phyloP scores from a whole-genome alignment of 2,113 vertebrate genomes.

The Dryoscopus gambensis region DNA sequence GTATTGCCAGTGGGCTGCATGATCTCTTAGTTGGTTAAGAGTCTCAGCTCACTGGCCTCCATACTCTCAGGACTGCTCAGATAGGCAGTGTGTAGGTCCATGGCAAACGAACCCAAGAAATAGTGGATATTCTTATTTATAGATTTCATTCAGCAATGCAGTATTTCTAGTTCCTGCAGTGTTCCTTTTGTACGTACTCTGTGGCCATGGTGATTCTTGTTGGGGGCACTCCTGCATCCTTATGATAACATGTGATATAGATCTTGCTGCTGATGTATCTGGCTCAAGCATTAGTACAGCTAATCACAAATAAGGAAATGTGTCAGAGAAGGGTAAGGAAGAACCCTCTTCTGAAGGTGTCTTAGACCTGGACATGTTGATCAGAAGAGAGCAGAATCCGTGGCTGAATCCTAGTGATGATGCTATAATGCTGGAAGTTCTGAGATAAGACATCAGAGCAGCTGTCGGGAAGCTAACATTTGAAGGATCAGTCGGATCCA shows the following conservation, averaged over 20 bases:
- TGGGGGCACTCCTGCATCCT: neutral
- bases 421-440: neutral
- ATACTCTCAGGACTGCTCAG: neutral
- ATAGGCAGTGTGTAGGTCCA: neutral
- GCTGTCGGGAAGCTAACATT: neutral
- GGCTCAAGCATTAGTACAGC: neutral
- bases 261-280: neutral
- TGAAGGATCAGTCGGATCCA: neutral
- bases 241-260: neutral
- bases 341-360: neutral
- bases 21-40: neutral
- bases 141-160: neutral
- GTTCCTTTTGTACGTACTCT: neutral
- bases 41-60: neutral
- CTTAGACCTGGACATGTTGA: neutral
- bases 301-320: neutral
- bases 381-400: neutral
- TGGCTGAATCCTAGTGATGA: neutral
- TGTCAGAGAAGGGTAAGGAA: neutral
- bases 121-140: neutral
- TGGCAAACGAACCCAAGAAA: neutral
- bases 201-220: neutral
- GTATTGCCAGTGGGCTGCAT: neutral
- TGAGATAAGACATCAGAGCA: neutral
- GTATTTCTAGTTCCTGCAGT: neutral